Evolutionary conservation across 2,888 invertebrate species (phyloP), one percentile per base, ranked within the genome.

Genomic region (Cosmorhoe ocellata): DNA sequence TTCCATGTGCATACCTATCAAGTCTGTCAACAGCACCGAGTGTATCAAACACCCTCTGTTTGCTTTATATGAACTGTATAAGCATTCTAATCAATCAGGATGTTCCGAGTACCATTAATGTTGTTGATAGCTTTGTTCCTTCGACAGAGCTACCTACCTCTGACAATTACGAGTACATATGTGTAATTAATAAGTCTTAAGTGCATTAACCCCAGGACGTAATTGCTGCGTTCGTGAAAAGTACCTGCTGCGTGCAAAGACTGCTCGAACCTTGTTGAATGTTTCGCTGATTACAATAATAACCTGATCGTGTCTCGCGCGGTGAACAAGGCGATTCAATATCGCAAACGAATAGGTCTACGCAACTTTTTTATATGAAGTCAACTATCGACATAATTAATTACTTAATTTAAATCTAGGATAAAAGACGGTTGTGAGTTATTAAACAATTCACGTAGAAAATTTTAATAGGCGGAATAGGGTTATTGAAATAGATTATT

Each of bases 391-490:
- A 11, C 27, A 7, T 26, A 18, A 11, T 28, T 10, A 27, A 18
- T 34, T 13, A 33, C 7, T 33, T 12, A 27, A 41, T 32, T 13
- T 24, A 9, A 8, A 26, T 11, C n/a, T 6, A 13, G 26, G 10
- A 22, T 11, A 8, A 37, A 27, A n/a, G 5, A 13, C 8, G 33
- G 34, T 31, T 4, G n/a, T n/a, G 9, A 18, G 38, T 11, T 41
- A 3, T 31, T 40, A 28, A 28, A 27, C 24, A 40, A 52, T 36
- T 32, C 8, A 27, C 18, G 11, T 53, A 48, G 53, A 53, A 48
- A 53, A 39, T 44, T 39, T 27, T 48, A 44, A 53, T 41, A 24
- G 32, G 27, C 43, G 48, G 48, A 48, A 40, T 24, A 36, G 44
- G 40, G 41, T 44, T 28, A 40, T 44, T 40, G 12, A 22, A 34